Conservation (phyloP, 2,113 vertebrate species). For the Xyrauchen texanus region DNA sequence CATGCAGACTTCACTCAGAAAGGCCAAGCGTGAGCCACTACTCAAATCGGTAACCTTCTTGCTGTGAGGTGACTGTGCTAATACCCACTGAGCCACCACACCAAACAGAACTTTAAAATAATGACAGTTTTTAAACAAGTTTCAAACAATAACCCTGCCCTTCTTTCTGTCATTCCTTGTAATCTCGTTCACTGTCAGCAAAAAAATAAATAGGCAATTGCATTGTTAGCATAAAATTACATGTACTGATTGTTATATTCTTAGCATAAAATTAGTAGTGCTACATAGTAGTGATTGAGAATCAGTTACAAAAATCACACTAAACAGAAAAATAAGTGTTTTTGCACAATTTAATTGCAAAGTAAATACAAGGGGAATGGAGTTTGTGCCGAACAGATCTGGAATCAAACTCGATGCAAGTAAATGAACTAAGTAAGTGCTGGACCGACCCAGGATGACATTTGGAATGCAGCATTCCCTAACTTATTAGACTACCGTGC, state of each 20-base stretch:
- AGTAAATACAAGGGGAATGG: background rate
- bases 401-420: constrained; percentile 48
- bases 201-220: background rate
- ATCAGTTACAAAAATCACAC: background rate
- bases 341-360: background rate
- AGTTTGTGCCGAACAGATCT: constrained; percentile 13
- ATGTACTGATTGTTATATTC: background rate
- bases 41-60: no score
- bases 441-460: constrained; percentile 57
- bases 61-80: no score
- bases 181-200: background rate
- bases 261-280: background rate
- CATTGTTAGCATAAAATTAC: background rate
- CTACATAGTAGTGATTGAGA: background rate
- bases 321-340: background rate
- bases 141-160: no score
- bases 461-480: constrained; percentile 61
- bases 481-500: constrained; percentile 60
- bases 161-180: no score
- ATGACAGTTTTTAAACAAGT: no score
- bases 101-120: no score
- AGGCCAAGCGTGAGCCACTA: no score
- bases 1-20: no score
- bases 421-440: constrained; percentile 53
- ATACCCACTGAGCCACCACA: no score